Percentiles rank a stretch among this genome's conserved stretches.
Conservation (phyloP, 2,797 vertebrate species). For the Pogonophryne albipinna region DNA sequence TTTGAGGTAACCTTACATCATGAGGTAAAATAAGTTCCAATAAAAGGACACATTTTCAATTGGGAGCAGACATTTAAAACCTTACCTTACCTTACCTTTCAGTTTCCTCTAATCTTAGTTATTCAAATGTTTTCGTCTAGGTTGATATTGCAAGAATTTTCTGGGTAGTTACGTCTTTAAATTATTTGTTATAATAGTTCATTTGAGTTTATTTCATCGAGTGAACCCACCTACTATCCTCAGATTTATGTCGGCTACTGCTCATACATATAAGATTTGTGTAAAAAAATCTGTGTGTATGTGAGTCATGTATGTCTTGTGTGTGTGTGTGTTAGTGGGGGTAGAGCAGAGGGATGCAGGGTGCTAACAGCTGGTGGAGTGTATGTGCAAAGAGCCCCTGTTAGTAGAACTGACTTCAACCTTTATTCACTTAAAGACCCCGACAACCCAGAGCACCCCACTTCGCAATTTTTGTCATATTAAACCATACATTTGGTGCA, state of each 20-base stretch:
- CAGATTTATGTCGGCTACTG: background rate
- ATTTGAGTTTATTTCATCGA: no score
- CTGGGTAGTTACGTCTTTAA: no score
- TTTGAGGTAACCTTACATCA: no score
- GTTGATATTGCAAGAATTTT: background rate
- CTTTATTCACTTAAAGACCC: constrained; percentile 59
- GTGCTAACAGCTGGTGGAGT: constrained; percentile 68
- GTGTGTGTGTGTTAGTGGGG: background rate
- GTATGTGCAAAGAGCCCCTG: constrained; percentile 80
- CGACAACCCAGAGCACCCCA: constrained; percentile 8
- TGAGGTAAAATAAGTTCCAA: no score
- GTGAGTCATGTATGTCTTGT: background rate
- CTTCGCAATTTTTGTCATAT: no score
- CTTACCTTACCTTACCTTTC: no score
- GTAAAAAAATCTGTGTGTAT: background rate
- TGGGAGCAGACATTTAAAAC: no score
- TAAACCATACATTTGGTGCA: no score
- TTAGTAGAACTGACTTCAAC: constrained; percentile 67
- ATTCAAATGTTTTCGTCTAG: background rate
- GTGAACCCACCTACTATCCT: background rate
- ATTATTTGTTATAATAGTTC: no score
- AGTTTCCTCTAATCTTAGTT: no score
- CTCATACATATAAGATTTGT: background rate
- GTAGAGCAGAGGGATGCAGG: constrained; percentile 48
- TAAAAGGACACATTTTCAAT: no score